Evolutionary conservation across 2,113 vertebrate species (phyloP), one percentile per base, ranked within the genome.

Genomic region (Chaenogobius annularis): DNA sequence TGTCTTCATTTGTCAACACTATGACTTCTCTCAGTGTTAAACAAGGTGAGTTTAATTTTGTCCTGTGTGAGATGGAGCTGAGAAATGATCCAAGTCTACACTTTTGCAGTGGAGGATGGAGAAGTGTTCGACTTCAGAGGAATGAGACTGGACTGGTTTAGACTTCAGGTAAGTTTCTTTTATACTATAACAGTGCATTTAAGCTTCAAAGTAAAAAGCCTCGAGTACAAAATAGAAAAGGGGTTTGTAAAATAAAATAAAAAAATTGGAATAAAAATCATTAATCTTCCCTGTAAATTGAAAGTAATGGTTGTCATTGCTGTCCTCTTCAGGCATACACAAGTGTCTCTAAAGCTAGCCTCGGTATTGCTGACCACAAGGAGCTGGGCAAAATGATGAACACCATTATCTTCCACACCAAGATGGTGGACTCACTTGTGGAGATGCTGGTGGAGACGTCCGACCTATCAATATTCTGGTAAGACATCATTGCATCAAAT

Each of bases 301-400:
- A 10, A 55, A 20, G 54, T 55, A 10, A 55, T 58, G 10, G 22
- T 3, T 58, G n/a, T 20, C 50, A 9, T 58, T 58, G 1, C 68
- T 66, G 69, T 13, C 52, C 11, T 56, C 69, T 72, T 23, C 69
- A 98, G 98, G 97, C 97, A 26, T 99, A 99, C 87, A 99, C 98
- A 56, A 99, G 98, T 26, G 98, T 99, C 69, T 99, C 96, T 43
- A 99, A 99, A 92, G 97, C 98, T 78, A 98, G 96, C 0, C 94
- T 99, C 31, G 90, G 97, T 50, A 95, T 99, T 12, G 95, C 96
- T 0, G 98, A 99, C 89, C 98, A 99, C 77, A 95, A 96, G 84
- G 98, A 99, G 88, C 95, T 99, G n/a, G 98, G 98, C 68, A 99
- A 98, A 83, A 99, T 99, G 98, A 98, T 99, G 97, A 99, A 99